Conservation (phyloP, 2,888 invertebrate species). For the Phyllotreta cruciferae region DNA sequence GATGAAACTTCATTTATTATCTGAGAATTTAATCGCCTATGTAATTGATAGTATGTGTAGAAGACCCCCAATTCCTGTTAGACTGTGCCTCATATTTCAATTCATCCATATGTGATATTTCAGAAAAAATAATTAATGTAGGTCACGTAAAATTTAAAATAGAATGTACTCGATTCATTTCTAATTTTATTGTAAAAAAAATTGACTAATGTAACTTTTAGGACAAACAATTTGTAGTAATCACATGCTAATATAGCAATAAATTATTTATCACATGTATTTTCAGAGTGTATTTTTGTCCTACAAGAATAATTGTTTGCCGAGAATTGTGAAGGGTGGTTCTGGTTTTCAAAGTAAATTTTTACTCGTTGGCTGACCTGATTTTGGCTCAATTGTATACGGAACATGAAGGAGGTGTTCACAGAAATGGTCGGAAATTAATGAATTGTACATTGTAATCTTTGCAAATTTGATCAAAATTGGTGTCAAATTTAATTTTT, state of each 20-base stretch:
- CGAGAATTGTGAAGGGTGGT: constrained; percentile 21
- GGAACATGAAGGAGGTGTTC: neutral
- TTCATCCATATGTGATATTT: constrained; percentile 19
- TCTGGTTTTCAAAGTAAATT: constrained; percentile 14
- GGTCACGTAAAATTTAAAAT: neutral
- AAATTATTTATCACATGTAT: too few species aligned
- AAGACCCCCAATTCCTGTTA: constrained; percentile 9
- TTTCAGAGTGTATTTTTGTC: too few species aligned
- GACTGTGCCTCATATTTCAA: constrained; percentile 16
- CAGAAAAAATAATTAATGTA: neutral
- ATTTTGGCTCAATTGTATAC: constrained; percentile 25
- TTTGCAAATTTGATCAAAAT: constrained; percentile 30
- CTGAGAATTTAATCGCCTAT: too few species aligned
- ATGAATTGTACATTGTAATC: too few species aligned
- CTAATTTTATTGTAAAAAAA: too few species aligned
- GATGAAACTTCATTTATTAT: too few species aligned
- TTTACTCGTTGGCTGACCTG: constrained; percentile 17
- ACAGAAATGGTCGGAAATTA: too few species aligned
- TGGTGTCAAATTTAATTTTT: constrained; percentile 15
- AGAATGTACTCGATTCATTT: neutral
- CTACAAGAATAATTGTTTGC: too few species aligned
- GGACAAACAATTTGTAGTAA: too few species aligned
- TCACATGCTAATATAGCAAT: too few species aligned
- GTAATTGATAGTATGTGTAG: constrained; percentile 3
- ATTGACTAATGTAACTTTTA: too few species aligned